Conservation (phyloP, 2,888 invertebrate species). For the Agriotes lineatus region DNA sequence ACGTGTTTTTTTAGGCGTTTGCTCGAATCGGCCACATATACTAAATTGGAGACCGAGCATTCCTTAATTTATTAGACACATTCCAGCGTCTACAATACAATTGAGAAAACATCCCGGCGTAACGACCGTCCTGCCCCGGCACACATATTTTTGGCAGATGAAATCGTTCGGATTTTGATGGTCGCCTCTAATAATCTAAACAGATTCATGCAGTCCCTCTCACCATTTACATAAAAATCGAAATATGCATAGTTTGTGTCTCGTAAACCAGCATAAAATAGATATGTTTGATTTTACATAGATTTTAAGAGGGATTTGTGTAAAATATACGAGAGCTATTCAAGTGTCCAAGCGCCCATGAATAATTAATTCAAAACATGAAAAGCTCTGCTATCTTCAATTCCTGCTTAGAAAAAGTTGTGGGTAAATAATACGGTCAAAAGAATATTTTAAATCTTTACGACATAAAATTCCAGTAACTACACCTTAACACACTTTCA, state of each 20-base stretch:
- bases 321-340: constrained; percentile 7
- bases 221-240: constrained; percentile 22
- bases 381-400: background rate
- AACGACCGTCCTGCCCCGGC: constrained; percentile 18
- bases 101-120: constrained; percentile 28
- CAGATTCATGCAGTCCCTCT: constrained; percentile 7
- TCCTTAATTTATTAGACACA: constrained; percentile 38
- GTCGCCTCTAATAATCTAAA: background rate
- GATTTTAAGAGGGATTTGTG: constrained; percentile 11
- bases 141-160: constrained; percentile 28
- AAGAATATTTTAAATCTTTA: no score
- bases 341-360: background rate
- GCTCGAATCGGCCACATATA: constrained; percentile 32
- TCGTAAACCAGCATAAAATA: constrained; percentile 15
- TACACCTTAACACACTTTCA: no score
- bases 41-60: constrained; percentile 32
- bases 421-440: no score
- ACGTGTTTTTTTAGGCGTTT: constrained; percentile 39
- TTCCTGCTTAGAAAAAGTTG: no score
- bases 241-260: constrained; percentile 9
- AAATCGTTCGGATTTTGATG: constrained; percentile 29
- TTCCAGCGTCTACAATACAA: constrained; percentile 34
- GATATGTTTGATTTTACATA: constrained; percentile 15
- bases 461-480: no score
- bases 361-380: background rate